A percentile compares a stretch with the other conserved stretches of the same genome.
phyloP scores from a whole-genome alignment of 2,113 vertebrate species.

The Lasiurus borealis region DNA sequence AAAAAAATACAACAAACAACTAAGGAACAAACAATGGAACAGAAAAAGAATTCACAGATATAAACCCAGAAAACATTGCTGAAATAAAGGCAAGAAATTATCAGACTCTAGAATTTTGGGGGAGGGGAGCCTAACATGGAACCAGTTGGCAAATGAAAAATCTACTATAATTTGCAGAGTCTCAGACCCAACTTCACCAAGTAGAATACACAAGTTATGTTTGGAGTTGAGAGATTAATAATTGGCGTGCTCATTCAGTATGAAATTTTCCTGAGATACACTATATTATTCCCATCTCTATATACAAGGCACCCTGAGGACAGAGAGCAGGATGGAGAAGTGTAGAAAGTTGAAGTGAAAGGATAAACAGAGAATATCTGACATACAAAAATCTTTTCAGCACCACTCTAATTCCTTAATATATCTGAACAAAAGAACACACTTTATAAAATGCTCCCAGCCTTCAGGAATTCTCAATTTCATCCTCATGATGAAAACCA shows the following conservation, averaged over 20 bases:
- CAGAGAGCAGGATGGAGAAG: conserved; percentile 16
- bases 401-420: neutral
- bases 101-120: conserved; percentile 2
- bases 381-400: neutral
- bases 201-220: neutral
- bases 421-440: conserved; percentile 25
- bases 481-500: conserved; percentile 44
- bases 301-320: neutral
- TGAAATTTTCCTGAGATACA: conserved; percentile 12
- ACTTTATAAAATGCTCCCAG: neutral
- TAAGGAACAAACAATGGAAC: conserved; percentile 34
- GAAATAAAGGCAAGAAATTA: neutral
- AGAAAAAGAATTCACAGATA: conserved; percentile 8
- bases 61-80: conserved; percentile 38
- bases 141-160: neutral
- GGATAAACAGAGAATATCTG: neutral
- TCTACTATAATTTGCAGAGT: neutral
- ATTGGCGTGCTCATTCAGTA: conserved; percentile 2
- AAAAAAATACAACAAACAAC: neutral
- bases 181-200: neutral
- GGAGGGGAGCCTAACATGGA: neutral
- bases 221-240: neutral
- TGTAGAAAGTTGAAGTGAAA: neutral
- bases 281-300: neutral
- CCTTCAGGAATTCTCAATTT: conserved; percentile 25